Percentiles rank a stretch among this genome's conserved stretches.
phyloP scores from a whole-genome alignment of 2,113 vertebrate genomes.

The Pavo muticus region DNA sequence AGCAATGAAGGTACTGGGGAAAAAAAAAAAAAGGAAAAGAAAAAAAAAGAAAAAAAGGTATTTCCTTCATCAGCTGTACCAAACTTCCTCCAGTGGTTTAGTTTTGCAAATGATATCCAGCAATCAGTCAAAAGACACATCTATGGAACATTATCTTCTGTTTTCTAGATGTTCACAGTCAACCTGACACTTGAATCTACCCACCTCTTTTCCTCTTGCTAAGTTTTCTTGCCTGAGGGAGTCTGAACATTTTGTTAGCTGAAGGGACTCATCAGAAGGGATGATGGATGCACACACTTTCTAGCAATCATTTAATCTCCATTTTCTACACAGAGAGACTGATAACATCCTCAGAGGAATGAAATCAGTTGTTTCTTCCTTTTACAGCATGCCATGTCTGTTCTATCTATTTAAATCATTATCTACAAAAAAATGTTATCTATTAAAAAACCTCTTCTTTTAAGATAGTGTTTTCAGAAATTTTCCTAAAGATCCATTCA shows the following conservation, averaged over 20 bases:
- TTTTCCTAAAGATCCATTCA: neutral
- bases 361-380: neutral
- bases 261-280: neutral
- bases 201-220: neutral
- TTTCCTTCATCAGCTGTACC: neutral
- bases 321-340: neutral
- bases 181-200: neutral
- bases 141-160: neutral
- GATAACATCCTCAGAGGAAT: neutral
- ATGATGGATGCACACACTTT: neutral
- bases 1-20: neutral
- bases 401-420: neutral
- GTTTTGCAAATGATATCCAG: neutral
- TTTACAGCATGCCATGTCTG: neutral
- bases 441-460: neutral
- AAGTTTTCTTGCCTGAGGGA: neutral
- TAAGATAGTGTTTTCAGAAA: neutral
- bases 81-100: neutral
- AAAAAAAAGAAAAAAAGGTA: neutral
- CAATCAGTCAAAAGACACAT: neutral
- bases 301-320: neutral
- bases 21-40: neutral
- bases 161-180: constrained; percentile 2
- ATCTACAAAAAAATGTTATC: neutral
- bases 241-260: neutral